A percentile compares a stretch with the other conserved stretches of the same genome.
Evolutionary conservation across 2,113 vertebrate species (phyloP).

Genomic region (Rattus rattus): DNA sequence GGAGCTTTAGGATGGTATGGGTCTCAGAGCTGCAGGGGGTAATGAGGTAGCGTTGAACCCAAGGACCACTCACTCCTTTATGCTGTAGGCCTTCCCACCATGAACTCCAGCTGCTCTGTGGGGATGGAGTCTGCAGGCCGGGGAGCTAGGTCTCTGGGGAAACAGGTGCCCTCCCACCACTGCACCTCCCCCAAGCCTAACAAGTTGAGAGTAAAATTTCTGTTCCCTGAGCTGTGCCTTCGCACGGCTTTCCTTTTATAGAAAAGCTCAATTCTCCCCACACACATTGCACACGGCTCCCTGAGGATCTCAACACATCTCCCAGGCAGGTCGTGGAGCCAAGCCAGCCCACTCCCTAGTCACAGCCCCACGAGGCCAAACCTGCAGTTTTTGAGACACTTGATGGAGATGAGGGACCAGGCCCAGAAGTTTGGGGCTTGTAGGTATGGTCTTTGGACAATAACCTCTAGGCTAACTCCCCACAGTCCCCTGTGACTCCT

Average conservation of each 20-base stretch:
- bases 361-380: not conserved
- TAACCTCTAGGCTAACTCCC: not conserved
- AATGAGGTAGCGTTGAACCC: not conserved
- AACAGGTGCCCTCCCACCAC: not conserved
- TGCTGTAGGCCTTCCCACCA: not conserved
- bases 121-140: not conserved
- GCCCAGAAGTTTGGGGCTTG: not conserved
- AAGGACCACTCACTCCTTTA: not conserved
- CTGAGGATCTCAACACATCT: not conserved
- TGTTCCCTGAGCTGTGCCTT: not conserved
- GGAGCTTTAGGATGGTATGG: too few species aligned
- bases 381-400: not conserved
- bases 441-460: not conserved
- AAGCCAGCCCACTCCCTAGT: not conserved
- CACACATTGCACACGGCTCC: conserved; percentile 56
- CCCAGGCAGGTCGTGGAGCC: not conserved
- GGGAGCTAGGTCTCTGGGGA: not conserved
- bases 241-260: conserved; percentile 73
- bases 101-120: not conserved
- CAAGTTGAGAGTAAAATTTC: not conserved
- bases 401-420: not conserved
- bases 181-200: not conserved
- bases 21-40: not conserved
- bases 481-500: too few species aligned
- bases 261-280: conserved; percentile 48